Percentiles rank a stretch among this genome's conserved stretches.
phyloP scores from a whole-genome alignment of 30 jellyfish, hydroid and myxozoan genomes.

The Nemopilema nomurai region DNA sequence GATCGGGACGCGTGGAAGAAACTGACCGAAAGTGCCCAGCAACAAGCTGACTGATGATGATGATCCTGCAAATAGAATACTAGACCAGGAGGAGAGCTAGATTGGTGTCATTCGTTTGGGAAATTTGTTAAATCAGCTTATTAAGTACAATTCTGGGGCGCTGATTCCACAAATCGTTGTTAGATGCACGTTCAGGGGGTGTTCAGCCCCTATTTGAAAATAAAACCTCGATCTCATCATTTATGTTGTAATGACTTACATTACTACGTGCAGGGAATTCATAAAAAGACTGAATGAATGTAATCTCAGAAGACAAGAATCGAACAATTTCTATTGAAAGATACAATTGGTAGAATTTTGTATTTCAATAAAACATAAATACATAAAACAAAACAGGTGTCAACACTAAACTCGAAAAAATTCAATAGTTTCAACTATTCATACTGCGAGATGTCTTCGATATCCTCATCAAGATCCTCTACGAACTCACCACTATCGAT shows the following conservation, averaged over 20 bases:
- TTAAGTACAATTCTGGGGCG: slow-evolving; percentile 42
- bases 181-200: slow-evolving; percentile 36
- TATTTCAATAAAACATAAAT: neutral
- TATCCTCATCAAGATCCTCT: neutral
- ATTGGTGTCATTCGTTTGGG: slow-evolving; percentile 50
- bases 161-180: slow-evolving; percentile 68
- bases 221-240: slow-evolving; percentile 13
- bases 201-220: slow-evolving; percentile 25
- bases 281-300: neutral
- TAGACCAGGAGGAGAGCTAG: slow-evolving; percentile 61
- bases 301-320: neutral
- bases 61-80: too few relatives aligned
- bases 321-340: neutral
- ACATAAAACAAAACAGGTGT: neutral
- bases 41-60: too few relatives aligned
- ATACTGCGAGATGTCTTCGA: neutral
- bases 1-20: too few relatives aligned
- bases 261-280: neutral
- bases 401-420: neutral
- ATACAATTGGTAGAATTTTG: neutral
- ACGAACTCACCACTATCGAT: neutral
- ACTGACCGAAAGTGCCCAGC: too few relatives aligned
- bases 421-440: neutral
- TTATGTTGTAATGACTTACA: neutral
- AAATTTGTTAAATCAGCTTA: slow-evolving; percentile 22